phyloP scores from a whole-genome alignment of 2,888 invertebrate genomes.

The Cyclophora albipunctata region DNA sequence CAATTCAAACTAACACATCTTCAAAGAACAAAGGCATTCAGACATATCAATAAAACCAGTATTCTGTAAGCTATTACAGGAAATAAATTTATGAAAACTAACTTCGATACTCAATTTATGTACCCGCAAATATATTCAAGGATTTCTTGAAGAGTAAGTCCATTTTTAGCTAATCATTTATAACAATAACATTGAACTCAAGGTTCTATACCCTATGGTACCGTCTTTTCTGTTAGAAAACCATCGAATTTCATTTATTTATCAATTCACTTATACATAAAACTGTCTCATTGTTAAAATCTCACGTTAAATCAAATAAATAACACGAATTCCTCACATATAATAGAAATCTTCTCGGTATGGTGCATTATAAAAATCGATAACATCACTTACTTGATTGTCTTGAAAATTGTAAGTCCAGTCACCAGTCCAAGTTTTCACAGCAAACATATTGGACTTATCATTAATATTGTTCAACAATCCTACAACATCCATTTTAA shows the following conservation, averaged over 20 bases:
- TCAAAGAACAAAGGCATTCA: too few relatives aligned
- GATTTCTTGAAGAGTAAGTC: constrained; percentile 2
- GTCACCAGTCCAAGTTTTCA: constrained; percentile 67
- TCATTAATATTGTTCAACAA: constrained; percentile 63
- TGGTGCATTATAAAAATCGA: constrained; percentile 7
- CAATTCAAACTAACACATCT: too few relatives aligned
- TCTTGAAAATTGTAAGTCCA: constrained; percentile 68
- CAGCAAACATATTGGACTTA: constrained; percentile 65
- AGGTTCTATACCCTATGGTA: constrained; percentile 17
- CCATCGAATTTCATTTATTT: background rate
- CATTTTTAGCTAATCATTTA: constrained; percentile 21
- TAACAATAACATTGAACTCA: constrained; percentile 35
- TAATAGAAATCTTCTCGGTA: too few relatives aligned
- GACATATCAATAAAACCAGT: too few relatives aligned
- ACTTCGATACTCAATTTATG: too few relatives aligned
- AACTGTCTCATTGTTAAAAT: background rate
- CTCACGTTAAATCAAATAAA: too few relatives aligned
- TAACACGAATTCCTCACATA: too few relatives aligned
- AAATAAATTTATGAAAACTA: too few relatives aligned
- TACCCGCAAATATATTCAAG: background rate
- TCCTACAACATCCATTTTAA: constrained; percentile 65
- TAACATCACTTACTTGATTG: constrained; percentile 51
- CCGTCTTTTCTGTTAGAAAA: background rate
- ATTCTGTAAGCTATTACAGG: too few relatives aligned
- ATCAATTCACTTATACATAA: too few relatives aligned